Conservation (phyloP, 1,140 invertebrate genomes). For the Drosophila ercepeae region DNA sequence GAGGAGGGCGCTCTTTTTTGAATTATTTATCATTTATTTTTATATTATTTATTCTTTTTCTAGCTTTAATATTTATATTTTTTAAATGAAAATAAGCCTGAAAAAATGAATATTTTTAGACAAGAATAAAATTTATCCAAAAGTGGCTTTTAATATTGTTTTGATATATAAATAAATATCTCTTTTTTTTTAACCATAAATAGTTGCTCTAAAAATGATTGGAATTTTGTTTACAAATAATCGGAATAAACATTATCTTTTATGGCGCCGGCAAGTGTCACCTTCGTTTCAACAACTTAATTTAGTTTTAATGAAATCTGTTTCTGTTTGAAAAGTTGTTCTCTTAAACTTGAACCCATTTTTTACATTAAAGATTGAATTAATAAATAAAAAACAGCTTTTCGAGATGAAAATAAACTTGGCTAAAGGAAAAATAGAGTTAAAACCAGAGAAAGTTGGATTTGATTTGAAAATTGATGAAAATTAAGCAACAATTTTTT, state of each 20-base stretch:
- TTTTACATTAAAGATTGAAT: background rate
- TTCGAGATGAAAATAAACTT: background rate
- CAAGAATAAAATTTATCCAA: too few relatives aligned
- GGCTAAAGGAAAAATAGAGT: background rate
- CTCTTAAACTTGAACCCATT: conserved; percentile 21
- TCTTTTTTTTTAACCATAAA: background rate
- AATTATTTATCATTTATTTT: background rate
- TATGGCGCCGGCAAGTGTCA: conserved; percentile 7
- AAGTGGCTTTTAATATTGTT: too few relatives aligned
- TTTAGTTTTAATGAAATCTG: conserved; percentile 8
- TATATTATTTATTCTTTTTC: background rate
- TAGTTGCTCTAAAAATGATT: background rate
- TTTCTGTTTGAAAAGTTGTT: conserved; percentile 19
- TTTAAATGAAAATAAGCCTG: too few relatives aligned
- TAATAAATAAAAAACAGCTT: background rate
- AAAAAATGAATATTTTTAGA: too few relatives aligned
- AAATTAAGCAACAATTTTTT: conserved; percentile 9
- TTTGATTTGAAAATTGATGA: background rate
- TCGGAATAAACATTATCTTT: background rate
- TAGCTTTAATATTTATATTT: too few relatives aligned
- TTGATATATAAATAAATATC: too few relatives aligned
- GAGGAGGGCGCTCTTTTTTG: too few relatives aligned
- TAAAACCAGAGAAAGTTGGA: background rate
- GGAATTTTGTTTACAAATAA: background rate
- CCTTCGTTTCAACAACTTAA: conserved; percentile 21